These are phyloP conservation scores for Athripsodes cinereus DNA, from an alignment of 2,888 invertebrate species.

Conservation along the genomic window DNA sequence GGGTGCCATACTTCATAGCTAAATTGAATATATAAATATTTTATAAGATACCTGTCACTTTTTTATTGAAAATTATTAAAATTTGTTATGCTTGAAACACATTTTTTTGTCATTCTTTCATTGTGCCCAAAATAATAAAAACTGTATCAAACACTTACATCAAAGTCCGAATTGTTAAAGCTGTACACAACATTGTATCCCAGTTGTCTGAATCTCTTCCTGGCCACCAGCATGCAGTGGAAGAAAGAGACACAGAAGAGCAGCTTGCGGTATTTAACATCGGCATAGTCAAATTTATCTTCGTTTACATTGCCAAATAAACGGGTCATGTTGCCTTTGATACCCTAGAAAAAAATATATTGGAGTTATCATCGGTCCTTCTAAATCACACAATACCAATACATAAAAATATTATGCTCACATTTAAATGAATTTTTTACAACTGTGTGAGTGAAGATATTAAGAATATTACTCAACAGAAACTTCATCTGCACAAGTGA, in stretches of 20 bases:
- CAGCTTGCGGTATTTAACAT: constrained; percentile 70
- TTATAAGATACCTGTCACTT: neutral
- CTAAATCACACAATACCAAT: too few relatives aligned
- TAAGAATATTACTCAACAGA: too few relatives aligned
- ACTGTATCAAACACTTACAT: constrained; percentile 51
- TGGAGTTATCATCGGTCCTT: too few relatives aligned
- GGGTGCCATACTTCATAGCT: too few relatives aligned
- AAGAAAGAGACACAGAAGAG: constrained; percentile 80
- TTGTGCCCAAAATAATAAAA: neutral
- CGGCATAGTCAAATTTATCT: constrained; percentile 65
- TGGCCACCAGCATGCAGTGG: constrained; percentile 76
- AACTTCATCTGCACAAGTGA: too few relatives aligned
- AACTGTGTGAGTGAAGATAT: too few relatives aligned
- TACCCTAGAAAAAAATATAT: constrained; percentile 55
- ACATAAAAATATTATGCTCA: too few relatives aligned
- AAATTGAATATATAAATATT: neutral
- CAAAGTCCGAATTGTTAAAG: constrained; percentile 89
- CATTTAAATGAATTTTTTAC: too few relatives aligned
- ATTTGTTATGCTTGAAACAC: too few relatives aligned
- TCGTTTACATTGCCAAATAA: constrained; percentile 74
- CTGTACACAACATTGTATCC: constrained; percentile 88
- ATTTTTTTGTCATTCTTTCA: too few relatives aligned
- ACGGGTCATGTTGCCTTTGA: constrained; percentile 82
- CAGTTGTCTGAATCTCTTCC: constrained; percentile 80
- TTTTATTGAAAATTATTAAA: neutral